A percentile compares a stretch with the other conserved stretches of the same genome.
Conservation (phyloP, 2,113 vertebrate genomes). For the Triplophysa dalaica region DNA sequence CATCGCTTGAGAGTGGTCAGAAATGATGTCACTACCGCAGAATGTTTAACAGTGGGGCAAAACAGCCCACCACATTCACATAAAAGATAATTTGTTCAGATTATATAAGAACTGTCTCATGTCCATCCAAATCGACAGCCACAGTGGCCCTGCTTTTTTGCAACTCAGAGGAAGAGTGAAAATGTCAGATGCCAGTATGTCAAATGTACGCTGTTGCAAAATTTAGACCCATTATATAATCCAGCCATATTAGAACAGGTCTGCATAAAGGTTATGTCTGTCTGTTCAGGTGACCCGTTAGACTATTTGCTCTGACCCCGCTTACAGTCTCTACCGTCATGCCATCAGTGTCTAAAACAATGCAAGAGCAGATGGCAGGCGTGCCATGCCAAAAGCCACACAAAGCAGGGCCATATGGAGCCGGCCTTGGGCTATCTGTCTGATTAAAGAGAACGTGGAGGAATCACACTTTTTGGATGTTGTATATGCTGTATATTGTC, state of each 20-base stretch:
- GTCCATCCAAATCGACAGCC: constrained; percentile 28
- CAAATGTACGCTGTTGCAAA: constrained; percentile 30
- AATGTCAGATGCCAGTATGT: not conserved
- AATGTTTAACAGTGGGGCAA: constrained; percentile 12
- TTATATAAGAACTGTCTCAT: constrained; percentile 35
- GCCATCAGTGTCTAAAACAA: constrained; percentile 50
- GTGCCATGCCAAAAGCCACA: constrained; percentile 54
- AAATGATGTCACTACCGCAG: constrained; percentile 27
- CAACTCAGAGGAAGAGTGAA: constrained; percentile 14
- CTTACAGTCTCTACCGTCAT: constrained; percentile 26
- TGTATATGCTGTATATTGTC: not conserved
- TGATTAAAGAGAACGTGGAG: constrained; percentile 21
- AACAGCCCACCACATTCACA: constrained; percentile 17
- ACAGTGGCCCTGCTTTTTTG: not conserved
- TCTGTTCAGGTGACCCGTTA: constrained; percentile 4
- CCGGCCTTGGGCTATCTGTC: constrained; percentile 22
- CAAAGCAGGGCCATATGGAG: constrained; percentile 48
- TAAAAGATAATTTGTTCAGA: constrained; percentile 24
- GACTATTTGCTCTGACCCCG: constrained; percentile 33
- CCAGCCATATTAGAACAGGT: not conserved
- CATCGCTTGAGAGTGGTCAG: constrained; percentile 10
- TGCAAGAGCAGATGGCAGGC: constrained; percentile 51
- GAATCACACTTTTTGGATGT: constrained; percentile 9
- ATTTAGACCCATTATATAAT: constrained; percentile 38
- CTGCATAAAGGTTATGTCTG: not conserved